Evolutionary conservation across 1,140 invertebrate species (phyloP).

Genomic region (Trachymyrmex cornetzi): DNA sequence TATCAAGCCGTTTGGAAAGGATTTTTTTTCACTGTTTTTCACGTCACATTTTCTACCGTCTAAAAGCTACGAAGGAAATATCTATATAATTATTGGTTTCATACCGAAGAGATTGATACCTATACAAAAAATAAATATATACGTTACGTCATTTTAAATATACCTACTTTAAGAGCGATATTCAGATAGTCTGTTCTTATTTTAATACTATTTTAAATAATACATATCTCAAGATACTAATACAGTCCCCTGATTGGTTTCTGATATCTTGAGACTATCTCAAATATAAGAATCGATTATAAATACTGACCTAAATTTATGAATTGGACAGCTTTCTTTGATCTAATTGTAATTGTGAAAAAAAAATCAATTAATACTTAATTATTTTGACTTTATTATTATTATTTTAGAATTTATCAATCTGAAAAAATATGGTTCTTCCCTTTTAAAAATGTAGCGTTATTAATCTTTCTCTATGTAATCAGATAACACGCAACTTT

Average conservation of each 20-base stretch:
- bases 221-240: too few relatives aligned
- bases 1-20: not conserved
- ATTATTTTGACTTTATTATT: not conserved
- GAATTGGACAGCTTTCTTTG: too few relatives aligned
- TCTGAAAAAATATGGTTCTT: not conserved
- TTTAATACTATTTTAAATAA: too few relatives aligned
- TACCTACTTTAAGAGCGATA: too few relatives aligned
- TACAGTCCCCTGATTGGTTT: too few relatives aligned
- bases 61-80: not conserved
- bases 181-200: too few relatives aligned
- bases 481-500: not conserved
- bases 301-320: too few relatives aligned
- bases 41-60: not conserved
- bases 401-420: slow-evolving; percentile 7
- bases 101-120: not conserved
- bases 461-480: not conserved
- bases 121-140: not conserved
- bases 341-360: too few relatives aligned
- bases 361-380: too few relatives aligned
- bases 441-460: not conserved
- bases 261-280: too few relatives aligned
- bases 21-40: not conserved
- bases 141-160: not conserved
- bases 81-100: not conserved
- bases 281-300: too few relatives aligned